A percentile compares a stretch with the other conserved stretches of the same genome.
Conservation (phyloP, 2,888 invertebrate genomes). For the Catocala fraxini region DNA sequence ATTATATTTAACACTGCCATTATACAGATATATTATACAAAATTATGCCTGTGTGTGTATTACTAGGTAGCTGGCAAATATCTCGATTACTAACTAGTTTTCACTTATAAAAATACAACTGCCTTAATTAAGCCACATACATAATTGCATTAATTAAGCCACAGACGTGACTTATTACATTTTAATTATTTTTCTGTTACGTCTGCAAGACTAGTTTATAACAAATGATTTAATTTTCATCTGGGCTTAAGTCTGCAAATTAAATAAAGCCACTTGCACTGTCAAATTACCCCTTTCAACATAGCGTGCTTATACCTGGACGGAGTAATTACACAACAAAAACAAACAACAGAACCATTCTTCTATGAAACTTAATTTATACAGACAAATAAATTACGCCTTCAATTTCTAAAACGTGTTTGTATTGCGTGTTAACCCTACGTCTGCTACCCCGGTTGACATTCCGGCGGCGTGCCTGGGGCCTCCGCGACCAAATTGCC, state of each 20-base stretch:
- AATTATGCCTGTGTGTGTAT: too few species aligned
- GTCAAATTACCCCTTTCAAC: constrained; percentile 35
- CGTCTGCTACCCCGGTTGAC: constrained; percentile 59
- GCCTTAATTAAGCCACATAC: too few species aligned
- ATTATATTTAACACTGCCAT: neutral
- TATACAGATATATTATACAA: too few species aligned
- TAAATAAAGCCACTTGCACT: constrained; percentile 1
- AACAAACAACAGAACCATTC: constrained; percentile 19
- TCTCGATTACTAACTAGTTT: too few species aligned
- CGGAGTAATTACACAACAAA: neutral
- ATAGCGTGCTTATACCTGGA: constrained; percentile 9
- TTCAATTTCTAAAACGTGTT: constrained; percentile 43
- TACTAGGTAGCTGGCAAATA: too few species aligned
- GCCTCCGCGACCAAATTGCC: constrained; percentile 68
- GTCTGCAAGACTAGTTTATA: too few species aligned
- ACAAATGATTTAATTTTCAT: too few species aligned
- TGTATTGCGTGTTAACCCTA: constrained; percentile 62
- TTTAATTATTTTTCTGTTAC: too few species aligned
- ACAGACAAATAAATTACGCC: constrained; percentile 36
- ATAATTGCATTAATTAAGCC: too few species aligned
- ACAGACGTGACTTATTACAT: too few species aligned
- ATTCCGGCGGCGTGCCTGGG: constrained; percentile 75
- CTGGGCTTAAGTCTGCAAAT: too few species aligned
- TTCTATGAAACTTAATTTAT: constrained; percentile 40
- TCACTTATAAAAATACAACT: too few species aligned